Base-by-base conservation (phyloP, 2,888 invertebrate species). In the Drosophila pseudotakahashii region DNA sequence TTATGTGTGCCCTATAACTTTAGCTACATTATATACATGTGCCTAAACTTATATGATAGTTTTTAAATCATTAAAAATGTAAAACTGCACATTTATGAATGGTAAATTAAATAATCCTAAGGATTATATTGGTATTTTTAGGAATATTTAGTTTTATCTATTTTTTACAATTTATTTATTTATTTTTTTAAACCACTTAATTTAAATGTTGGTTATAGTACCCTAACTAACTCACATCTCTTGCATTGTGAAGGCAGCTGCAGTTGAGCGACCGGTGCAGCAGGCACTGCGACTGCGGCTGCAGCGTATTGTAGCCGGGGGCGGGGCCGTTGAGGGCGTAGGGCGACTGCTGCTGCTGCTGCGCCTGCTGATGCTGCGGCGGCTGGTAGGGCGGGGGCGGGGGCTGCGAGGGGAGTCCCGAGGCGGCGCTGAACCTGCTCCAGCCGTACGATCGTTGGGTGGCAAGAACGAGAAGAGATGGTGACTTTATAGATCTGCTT, bases 201-300 rank as follows among this genome's bases (percentile, higher is more conserved):
- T 19, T 19, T 19, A 19, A 19, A 19, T 19, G 19, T 2, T 19
- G 19, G 19, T 19, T 2, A 19, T 19, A 26, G 6, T 26, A 26
- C 26, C 26, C 26, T 26, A 26, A 26, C 26, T 26, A 26, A 30
- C 89, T 89, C 58, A 90, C 90, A 87, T 92, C 92, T 81, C 92
- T 84, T 74, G 91, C 88, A 83, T 89, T 92, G 81, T 93, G 93
- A 90, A 94, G 89, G 92, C 96, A 96, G 73, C 94, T 93, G 93
- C 96, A 96, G 66, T 95, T 94, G 70, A 96, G 96, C 90, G 96
- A 94, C 72, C 96, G 95, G 92, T 96, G 96, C 69, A 96, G 93
- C 58, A 95, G 94, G 90, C 96, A 96, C 91, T 94, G 94, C 58
- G 93, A 92, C 69, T 93, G 93, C 16, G 83, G 77, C 88, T 94